These are phyloP conservation scores for Nezara viridula DNA, from an alignment of 2,888 invertebrate genomes.

Conservation along the genomic window DNA sequence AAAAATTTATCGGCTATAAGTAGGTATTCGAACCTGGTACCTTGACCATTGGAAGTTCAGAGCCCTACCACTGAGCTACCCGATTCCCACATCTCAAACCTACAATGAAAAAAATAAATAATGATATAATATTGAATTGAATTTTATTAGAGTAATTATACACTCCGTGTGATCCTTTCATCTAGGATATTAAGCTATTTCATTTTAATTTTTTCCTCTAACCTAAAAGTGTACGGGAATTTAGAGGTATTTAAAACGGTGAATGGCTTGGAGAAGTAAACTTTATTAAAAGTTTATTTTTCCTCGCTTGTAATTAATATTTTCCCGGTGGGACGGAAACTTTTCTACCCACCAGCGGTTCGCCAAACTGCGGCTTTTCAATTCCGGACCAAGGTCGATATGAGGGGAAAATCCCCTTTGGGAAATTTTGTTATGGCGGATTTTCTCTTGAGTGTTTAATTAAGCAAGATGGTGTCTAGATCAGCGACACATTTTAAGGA, in stretches of 20 bases:
- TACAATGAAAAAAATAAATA: too few species aligned
- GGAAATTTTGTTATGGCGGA: neutral
- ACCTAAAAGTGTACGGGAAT: neutral
- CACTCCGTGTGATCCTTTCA: too few species aligned
- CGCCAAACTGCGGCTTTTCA: neutral
- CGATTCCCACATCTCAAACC: too few species aligned
- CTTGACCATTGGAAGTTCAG: too few species aligned
- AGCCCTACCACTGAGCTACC: too few species aligned
- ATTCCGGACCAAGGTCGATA: neutral
- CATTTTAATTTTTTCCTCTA: neutral
- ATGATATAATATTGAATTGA: too few species aligned
- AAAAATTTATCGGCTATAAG: too few species aligned
- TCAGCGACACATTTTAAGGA: neutral
- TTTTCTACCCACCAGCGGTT: neutral
- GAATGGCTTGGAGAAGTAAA: neutral
- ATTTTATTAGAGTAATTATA: too few species aligned
- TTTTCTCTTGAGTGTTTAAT: neutral
- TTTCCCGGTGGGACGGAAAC: neutral
- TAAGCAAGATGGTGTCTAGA: neutral
- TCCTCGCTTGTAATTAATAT: slow-evolving; percentile 18
- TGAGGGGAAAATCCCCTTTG: neutral
- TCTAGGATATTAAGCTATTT: neutral
- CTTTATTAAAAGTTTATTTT: slow-evolving; percentile 44
- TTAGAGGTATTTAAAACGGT: slow-evolving; percentile 16
- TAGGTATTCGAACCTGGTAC: too few species aligned